Percentiles rank a stretch among this genome's conserved stretches.
Conservation (phyloP, 1,140 invertebrate species). For the Sycophila sp. region DNA sequence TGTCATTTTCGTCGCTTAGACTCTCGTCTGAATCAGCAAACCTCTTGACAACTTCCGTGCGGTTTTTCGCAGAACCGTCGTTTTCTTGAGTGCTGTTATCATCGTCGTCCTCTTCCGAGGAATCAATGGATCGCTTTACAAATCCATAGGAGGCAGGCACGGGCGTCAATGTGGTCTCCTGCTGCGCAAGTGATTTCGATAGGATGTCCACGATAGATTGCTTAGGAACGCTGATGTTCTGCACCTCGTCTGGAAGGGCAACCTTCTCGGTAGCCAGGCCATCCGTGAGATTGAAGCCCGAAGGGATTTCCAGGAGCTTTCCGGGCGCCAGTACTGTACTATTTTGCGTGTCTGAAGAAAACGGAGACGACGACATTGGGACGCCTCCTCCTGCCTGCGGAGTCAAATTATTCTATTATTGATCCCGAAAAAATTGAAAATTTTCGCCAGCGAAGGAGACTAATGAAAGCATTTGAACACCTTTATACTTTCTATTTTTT, state of each 20-base stretch:
- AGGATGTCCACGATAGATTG: conserved; percentile 43
- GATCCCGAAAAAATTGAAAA: background rate
- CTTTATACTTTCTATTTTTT: no score
- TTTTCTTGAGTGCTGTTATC: background rate
- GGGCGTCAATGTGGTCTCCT: background rate
- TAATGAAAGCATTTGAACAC: no score
- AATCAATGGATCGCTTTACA: background rate
- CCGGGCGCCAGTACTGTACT: conserved; percentile 24
- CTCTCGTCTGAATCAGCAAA: background rate
- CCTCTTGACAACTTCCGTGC: background rate
- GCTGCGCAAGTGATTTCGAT: conserved; percentile 27
- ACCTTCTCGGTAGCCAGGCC: conserved; percentile 43
- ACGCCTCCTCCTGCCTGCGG: background rate
- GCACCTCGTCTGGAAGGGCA: conserved; percentile 29
- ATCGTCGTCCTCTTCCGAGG: background rate
- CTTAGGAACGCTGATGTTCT: conserved; percentile 40
- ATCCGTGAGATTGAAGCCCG: conserved; percentile 40
- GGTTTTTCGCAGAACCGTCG: background rate
- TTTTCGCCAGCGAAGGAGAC: no score
- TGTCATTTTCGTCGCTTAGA: background rate
- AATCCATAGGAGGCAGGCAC: no score
- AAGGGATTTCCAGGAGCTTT: conserved; percentile 44
- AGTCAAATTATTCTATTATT: background rate
- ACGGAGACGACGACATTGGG: background rate
- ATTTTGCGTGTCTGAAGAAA: background rate